Percentiles rank a stretch among this genome's conserved stretches.
phyloP scores from a whole-genome alignment of 2,797 vertebrate species.

The Phoxinus dragarum region DNA sequence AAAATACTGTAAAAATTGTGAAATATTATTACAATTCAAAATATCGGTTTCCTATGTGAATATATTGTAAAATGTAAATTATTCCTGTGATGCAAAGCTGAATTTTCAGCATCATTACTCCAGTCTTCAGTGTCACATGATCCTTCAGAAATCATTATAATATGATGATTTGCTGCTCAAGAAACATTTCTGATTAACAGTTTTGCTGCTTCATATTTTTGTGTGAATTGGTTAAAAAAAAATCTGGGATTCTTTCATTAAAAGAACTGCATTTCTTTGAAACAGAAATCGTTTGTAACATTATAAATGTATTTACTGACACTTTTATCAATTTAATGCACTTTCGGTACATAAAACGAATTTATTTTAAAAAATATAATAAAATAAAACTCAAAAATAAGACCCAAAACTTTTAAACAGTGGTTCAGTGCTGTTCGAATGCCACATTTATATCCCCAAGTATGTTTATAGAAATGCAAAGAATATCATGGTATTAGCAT shows the following conservation, averaged over 20 bases:
- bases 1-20: neutral
- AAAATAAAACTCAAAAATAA: neutral
- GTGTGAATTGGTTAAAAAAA: too few relatives aligned
- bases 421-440: neutral
- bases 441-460: neutral
- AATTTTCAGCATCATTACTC: neutral
- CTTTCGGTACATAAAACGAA: neutral
- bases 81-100: neutral
- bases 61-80: neutral
- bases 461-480: neutral
- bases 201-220: neutral
- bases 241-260: neutral
- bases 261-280: neutral
- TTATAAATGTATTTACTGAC: neutral
- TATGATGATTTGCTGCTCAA: neutral
- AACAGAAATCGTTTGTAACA: neutral
- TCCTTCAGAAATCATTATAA: too few relatives aligned
- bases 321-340: neutral
- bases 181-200: neutral
- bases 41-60: neutral
- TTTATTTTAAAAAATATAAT: too few relatives aligned
- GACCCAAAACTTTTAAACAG: neutral
- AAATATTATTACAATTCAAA: neutral
- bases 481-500: neutral
- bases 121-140: too few relatives aligned